Evolutionary conservation across 2,113 vertebrate species (phyloP).

Genomic region (Scomber japonicus): DNA sequence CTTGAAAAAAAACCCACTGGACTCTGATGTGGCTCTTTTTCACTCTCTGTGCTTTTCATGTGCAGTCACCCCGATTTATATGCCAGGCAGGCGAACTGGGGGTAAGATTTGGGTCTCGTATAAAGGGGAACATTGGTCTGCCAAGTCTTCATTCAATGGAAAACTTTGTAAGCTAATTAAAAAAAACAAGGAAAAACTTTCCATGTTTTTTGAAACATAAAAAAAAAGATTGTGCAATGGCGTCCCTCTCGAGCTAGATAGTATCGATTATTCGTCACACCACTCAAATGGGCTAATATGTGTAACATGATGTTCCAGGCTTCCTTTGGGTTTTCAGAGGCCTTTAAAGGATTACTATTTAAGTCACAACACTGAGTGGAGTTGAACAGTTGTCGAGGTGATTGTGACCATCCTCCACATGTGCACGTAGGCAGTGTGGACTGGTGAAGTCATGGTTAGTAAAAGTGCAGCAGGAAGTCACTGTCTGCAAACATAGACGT

Average conservation of each 20-base stretch:
- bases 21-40: constrained; percentile 7
- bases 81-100: constrained; percentile 48
- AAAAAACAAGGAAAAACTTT: constrained; percentile 32
- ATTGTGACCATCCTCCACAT: constrained; percentile 6
- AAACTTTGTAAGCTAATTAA: constrained; percentile 41
- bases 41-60: constrained; percentile 27
- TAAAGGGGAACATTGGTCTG: constrained; percentile 28
- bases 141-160: constrained; percentile 52
- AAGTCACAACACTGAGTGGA: neutral
- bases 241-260: constrained; percentile 2
- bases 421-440: constrained; percentile 27
- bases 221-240: constrained; percentile 5
- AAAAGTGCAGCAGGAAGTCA: constrained; percentile 16
- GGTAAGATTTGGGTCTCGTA: constrained; percentile 24
- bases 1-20: constrained; percentile 21
- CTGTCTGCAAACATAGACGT: constrained; percentile 35
- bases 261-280: constrained; percentile 1
- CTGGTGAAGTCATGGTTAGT: constrained; percentile 53
- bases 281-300: neutral
- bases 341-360: constrained; percentile 16
- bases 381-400: neutral
- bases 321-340: constrained; percentile 2
- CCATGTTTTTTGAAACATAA: constrained; percentile 32
- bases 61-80: constrained; percentile 23
- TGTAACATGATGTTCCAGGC: neutral